Evolutionary conservation across 2,113 vertebrate species (phyloP).

Genomic region (Leucosticte australis): DNA sequence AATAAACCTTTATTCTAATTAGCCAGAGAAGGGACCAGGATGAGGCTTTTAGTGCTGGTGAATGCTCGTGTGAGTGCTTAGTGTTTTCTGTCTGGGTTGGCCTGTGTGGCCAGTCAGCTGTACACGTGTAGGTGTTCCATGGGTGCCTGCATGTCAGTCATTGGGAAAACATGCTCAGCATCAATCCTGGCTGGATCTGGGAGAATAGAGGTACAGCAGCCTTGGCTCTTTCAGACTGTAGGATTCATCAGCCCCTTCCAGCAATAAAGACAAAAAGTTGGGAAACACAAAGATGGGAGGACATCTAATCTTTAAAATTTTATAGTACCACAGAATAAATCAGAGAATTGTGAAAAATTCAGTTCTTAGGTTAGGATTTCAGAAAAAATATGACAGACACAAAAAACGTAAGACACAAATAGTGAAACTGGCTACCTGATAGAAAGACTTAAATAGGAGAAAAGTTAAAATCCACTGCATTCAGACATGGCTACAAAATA

Average conservation of each 20-base stretch:
- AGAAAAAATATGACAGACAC: background rate
- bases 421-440: background rate
- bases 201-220: background rate
- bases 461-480: background rate
- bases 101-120: background rate
- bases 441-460: background rate
- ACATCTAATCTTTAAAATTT: background rate
- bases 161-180: background rate
- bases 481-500: background rate
- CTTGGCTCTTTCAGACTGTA: background rate
- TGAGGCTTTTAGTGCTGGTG: background rate
- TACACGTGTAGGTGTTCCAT: rapidly evolving
- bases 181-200: background rate
- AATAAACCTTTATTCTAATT: background rate
- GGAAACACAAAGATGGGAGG: background rate
- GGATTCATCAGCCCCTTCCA: background rate
- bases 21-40: background rate
- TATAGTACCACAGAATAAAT: background rate
- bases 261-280: background rate
- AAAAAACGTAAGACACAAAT: background rate
- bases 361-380: background rate
- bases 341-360: background rate
- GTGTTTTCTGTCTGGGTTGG: background rate
- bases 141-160: rapidly evolving
- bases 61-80: background rate